Conservation (phyloP, 2,113 vertebrate genomes). For the Ptilonorhynchus violaceus region DNA sequence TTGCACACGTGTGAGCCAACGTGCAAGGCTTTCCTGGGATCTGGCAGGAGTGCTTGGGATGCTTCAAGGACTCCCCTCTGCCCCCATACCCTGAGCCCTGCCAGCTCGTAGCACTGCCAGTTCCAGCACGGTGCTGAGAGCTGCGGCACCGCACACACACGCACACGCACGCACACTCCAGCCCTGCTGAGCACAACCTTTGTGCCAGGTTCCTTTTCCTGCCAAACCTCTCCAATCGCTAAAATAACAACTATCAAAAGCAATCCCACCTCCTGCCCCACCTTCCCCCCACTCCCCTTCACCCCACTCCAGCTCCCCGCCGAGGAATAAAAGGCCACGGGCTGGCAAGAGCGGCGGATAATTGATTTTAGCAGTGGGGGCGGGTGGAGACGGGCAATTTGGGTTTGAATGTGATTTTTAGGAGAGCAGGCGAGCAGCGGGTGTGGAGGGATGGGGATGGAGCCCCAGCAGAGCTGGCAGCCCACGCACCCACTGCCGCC, state of each 20-base stretch:
- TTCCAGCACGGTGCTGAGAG: neutral
- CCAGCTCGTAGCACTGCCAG: neutral
- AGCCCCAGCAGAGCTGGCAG: neutral
- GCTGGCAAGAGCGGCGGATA: neutral
- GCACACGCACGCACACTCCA: neutral
- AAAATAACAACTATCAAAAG: constrained; percentile 45
- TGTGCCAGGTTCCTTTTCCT: constrained; percentile 2
- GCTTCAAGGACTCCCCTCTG: neutral
- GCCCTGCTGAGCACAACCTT: constrained; percentile 24
- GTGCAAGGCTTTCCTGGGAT: neutral
- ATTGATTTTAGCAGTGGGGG: constrained; percentile 50
- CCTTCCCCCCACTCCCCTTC: neutral
- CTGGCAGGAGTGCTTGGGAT: neutral
- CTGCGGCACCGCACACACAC: neutral
- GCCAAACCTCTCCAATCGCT: neutral
- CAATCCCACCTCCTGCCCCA: neutral
- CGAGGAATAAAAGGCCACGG: constrained; percentile 14
- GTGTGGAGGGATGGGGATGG: constrained; percentile 22
- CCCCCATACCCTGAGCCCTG: neutral
- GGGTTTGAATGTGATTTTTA: constrained; percentile 46
- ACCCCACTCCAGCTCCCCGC: neutral
- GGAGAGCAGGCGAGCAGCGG: constrained; percentile 13
- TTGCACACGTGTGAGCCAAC: accelerated
- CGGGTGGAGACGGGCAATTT: constrained; percentile 51
- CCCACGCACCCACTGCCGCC: neutral